Base-by-base conservation (phyloP, 1,140 invertebrate species). In the Lepidurus apus region DNA sequence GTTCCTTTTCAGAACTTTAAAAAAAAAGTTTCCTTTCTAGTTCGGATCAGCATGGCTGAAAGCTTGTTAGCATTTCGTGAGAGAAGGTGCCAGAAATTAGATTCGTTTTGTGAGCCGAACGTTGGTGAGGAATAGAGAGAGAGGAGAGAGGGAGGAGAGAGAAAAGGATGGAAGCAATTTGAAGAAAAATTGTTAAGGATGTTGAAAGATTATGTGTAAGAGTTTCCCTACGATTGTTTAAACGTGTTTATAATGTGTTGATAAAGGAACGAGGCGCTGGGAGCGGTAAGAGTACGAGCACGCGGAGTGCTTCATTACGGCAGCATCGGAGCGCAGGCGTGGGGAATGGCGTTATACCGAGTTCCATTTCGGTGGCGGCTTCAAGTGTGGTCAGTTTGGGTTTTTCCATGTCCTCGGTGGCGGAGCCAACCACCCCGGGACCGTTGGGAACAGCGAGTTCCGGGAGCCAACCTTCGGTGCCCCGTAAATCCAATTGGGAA, bases 401-500 rank as follows among this genome's bases (percentile, higher is more conserved):
- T 11, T 79, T 79, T 74, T 79, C 78, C 42, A 74, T 79, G 73
- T 79, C 78, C 34, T 79, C 78, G 11, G 78, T 74, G 10, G 75
- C 75, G 42, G 78, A 47, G 17, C 73, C 74, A 10, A 75, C 78
- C 13, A 79, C 78, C 42, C 78, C 78, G 73, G 74, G 73, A n/a
- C 73, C 73, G 34, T 45, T 43, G 42, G 73, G 44, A 43, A 43
- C 78, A 53, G 13, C 43, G 10, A 34, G 34, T 44, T 42, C 73
- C 34, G 74, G 74, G 42, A 74, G 73, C 21, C 65, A 65, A 21
- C 34, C 75, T 44, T 77, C 88, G 34, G 88, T 86, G 2, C 88
- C 87, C 42, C 89, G 89, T 84, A 93, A 93, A 84, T 93, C 92
- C 81, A 94, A 94, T 85, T 94, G 92, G 93, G 91, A 94, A 84